Evolutionary conservation across 2,797 vertebrate species (phyloP), one percentile per base, ranked within the genome.

Genomic region (Gephyroberyx darwinii): DNA sequence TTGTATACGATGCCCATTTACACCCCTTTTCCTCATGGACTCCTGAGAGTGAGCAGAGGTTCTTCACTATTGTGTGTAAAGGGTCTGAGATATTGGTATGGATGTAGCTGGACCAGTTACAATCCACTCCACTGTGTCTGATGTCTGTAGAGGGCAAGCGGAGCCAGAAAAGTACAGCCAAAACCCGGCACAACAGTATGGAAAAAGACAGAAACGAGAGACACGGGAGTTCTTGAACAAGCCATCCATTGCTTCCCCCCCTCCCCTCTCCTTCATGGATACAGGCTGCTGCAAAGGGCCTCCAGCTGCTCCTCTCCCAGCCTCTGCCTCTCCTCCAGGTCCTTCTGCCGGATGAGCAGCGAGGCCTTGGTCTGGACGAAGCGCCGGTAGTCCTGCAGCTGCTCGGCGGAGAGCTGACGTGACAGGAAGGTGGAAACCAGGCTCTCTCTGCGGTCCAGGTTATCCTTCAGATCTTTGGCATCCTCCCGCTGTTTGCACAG

Each of bases 391-490:
- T 94, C 92, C 69, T 87, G 93, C 77, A 98, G 93, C 91, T 96
- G 95, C 63, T 92, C 81, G 0, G 89, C 68, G 0, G 89, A 91
- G 89, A 99, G 93, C 81, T 96, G 94, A 5, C 91, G 94, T n/a
- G 90, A 90, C 35, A 98, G 93, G 86, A 98, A 95, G 13, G 87
- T 89, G 0, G 94, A 95, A 53, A 98, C 94, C 61, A 96, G 88
- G 13, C 92, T 92, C 80, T 98, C 96, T 17, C 97, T 87, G 0
- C 97, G 93, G 20, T 97, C 96, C 81, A 99, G 92, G 65, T 98
- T 97, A 17, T 96, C 95, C 79, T 98, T 98, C 85, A 99, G 92
- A 73, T 98, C 98, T 91, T 95, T 96, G 48, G 98, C 97, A 17
- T 98, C 97, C 9, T 97, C 96, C 78, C 93, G 88, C 92, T 99